Conservation (phyloP, 2,113 vertebrate genomes). For the Eulemur macaco region DNA sequence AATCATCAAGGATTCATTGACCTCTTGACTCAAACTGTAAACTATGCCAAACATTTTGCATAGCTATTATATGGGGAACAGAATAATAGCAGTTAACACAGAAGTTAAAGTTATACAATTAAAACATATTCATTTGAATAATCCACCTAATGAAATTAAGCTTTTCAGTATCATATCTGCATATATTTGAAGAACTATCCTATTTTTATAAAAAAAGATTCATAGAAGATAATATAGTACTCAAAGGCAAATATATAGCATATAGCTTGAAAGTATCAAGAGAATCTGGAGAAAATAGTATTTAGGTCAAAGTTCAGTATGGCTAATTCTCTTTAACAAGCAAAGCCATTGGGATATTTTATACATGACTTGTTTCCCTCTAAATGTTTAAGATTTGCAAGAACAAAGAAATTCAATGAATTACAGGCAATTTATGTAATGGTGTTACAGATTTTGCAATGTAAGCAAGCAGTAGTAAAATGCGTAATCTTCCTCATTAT, state of each 20-base stretch:
- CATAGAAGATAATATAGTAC: neutral
- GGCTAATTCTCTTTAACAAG: neutral
- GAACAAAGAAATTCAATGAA: slow-evolving; percentile 46
- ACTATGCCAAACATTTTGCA: neutral
- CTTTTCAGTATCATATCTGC: neutral
- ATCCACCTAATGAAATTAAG: neutral
- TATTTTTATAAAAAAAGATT: neutral
- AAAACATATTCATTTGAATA: neutral
- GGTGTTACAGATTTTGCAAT: slow-evolving; percentile 46
- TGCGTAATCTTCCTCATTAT: slow-evolving; percentile 38
- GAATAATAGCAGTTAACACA: neutral
- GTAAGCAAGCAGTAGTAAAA: slow-evolving; percentile 55
- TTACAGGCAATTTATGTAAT: neutral
- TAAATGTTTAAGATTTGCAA: slow-evolving; percentile 46
- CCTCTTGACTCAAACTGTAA: neutral
- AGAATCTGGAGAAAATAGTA: neutral
- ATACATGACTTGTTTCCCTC: neutral
- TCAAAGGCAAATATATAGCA: neutral
- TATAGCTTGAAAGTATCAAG: neutral
- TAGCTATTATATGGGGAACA: neutral
- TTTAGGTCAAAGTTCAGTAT: slow-evolving; percentile 23
- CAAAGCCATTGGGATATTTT: neutral
- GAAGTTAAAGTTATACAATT: neutral
- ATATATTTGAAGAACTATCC: neutral
- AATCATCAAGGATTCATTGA: neutral